Evolutionary conservation across 2,113 vertebrate genomes (phyloP).

Genomic region (Mustelus asterias): DNA sequence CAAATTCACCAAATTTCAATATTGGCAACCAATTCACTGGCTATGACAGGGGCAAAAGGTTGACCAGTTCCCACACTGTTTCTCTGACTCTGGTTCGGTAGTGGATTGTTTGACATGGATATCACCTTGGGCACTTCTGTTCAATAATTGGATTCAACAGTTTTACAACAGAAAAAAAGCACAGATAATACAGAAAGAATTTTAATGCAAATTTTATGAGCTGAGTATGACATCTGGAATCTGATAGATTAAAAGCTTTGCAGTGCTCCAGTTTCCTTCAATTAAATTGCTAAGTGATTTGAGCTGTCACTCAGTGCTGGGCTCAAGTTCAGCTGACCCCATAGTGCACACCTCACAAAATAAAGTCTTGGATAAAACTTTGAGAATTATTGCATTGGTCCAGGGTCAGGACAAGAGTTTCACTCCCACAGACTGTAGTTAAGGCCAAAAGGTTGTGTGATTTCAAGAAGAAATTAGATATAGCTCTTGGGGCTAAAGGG

Average conservation of each 20-base stretch:
- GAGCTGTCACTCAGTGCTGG: background rate
- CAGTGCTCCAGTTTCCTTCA: background rate
- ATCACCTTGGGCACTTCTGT: background rate
- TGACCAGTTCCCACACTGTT: background rate
- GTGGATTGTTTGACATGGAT: background rate
- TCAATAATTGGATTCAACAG: conserved; percentile 1
- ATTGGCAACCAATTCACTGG: background rate
- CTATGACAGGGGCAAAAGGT: background rate
- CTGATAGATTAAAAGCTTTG: background rate
- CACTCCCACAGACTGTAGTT: too few relatives aligned
- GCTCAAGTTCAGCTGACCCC: background rate
- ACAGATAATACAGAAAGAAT: background rate
- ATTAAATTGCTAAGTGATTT: background rate
- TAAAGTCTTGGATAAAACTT: background rate
- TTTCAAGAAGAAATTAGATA: too few relatives aligned
- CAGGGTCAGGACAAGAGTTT: background rate
- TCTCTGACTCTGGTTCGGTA: background rate
- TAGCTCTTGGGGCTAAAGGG: too few relatives aligned
- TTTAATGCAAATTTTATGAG: conserved; percentile 3
- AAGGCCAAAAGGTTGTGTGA: too few relatives aligned
- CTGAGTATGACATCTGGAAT: background rate
- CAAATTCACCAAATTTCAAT: background rate
- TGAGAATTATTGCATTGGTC: background rate
- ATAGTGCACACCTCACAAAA: background rate
- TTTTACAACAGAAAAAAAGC: background rate